Evolutionary conservation across 2,888 invertebrate genomes (phyloP).

Genomic region (Epinotia ramella): DNA sequence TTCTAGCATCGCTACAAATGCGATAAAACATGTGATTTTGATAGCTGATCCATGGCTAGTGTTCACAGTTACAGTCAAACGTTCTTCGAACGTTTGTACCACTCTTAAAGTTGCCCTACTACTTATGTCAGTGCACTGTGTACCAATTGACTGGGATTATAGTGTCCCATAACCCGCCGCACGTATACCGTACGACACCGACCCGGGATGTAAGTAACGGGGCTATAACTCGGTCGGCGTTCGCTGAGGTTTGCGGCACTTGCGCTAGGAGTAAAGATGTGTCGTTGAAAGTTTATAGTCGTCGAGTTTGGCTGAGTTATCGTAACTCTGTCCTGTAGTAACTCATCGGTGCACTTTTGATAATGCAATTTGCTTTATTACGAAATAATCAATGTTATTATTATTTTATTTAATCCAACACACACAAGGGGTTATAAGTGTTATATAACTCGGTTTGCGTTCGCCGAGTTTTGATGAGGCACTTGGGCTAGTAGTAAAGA

Average conservation of each 20-base stretch:
- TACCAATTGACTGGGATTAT: constrained; percentile 38
- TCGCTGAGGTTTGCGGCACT: constrained; percentile 3
- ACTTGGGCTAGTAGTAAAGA: neutral
- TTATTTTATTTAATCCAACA: too few relatives aligned
- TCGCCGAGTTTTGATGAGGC: neutral
- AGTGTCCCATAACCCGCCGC: constrained; percentile 34
- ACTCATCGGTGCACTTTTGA: too few relatives aligned
- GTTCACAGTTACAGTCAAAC: too few relatives aligned
- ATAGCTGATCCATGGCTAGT: too few relatives aligned
- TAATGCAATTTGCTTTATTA: too few relatives aligned
- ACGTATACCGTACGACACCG: constrained; percentile 20
- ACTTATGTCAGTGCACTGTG: neutral
- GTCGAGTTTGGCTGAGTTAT: too few relatives aligned
- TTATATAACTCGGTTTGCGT: neutral
- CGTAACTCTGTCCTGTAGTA: too few relatives aligned
- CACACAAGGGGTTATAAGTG: neutral
- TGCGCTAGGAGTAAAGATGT: neutral
- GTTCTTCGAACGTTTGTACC: too few relatives aligned
- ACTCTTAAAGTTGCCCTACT: constrained; percentile 5
- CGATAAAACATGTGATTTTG: too few relatives aligned
- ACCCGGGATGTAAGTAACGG: constrained; percentile 21
- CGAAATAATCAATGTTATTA: too few relatives aligned
- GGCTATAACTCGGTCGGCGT: neutral
- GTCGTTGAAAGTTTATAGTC: neutral
- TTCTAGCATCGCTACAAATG: too few relatives aligned